Conservation (phyloP, 2,797 vertebrate genomes). For the Trematomus bernacchii region DNA sequence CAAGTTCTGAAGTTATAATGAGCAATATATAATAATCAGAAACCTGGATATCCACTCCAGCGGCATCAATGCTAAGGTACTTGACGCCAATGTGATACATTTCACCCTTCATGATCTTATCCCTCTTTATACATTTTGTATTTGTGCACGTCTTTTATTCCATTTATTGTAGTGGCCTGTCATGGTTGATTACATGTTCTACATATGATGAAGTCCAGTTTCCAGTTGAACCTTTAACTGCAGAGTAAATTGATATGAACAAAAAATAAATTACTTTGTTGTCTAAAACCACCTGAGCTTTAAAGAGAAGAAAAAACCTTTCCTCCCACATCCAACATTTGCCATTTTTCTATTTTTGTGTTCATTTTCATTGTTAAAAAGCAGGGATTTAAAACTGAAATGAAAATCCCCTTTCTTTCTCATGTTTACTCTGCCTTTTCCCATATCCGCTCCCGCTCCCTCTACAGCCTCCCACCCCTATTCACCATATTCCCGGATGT, state of each 20-base stretch:
- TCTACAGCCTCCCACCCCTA: conserved; percentile 71
- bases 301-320: conserved; percentile 35
- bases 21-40: conserved; percentile 39
- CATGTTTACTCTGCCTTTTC: conserved; percentile 81
- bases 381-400: conserved; percentile 52
- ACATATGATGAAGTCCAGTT: conserved; percentile 44
- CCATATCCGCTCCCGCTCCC: conserved; percentile 76
- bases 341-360: conserved; percentile 31
- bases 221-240: conserved; percentile 32
- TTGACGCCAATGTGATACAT: conserved; percentile 30
- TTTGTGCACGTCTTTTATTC: conserved; percentile 41
- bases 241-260: conserved; percentile 24
- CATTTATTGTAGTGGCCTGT: conserved; percentile 23
- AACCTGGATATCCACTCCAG: conserved; percentile 27
- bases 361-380: conserved; percentile 47
- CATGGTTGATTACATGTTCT: conserved; percentile 35
- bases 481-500: conserved; percentile 77
- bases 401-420: conserved; percentile 73
- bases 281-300: conserved; percentile 52
- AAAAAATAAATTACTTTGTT: conserved; percentile 47
- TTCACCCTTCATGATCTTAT: conserved; percentile 30
- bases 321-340: conserved; percentile 35
- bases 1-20: conserved; percentile 26
- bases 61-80: conserved; percentile 13
- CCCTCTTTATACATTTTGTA: conserved; percentile 34